A percentile compares a stretch with the other conserved stretches of the same genome.
These are phyloP conservation scores for Eristalis intricaria DNA, from an alignment of 2,888 invertebrate genomes.

Conservation along the genomic window DNA sequence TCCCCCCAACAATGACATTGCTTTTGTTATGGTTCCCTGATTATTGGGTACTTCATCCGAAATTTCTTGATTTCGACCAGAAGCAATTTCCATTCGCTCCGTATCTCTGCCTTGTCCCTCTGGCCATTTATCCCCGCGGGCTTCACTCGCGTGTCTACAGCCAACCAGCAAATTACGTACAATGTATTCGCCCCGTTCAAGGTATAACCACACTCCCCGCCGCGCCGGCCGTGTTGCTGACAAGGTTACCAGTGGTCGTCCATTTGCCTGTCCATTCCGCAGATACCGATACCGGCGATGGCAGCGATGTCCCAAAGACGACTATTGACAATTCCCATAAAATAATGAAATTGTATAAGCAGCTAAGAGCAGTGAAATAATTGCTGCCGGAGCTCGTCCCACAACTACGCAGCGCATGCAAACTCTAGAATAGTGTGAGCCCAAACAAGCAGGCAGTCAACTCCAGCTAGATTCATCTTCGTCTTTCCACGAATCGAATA, in stretches of 20 bases:
- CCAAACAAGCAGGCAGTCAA: neutral
- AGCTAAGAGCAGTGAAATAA: conserved; percentile 17
- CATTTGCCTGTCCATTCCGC: neutral
- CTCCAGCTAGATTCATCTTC: conserved; percentile 21
- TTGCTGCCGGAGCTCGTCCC: conserved; percentile 6
- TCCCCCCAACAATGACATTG: too few species aligned
- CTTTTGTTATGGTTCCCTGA: too few species aligned
- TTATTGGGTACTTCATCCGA: too few species aligned
- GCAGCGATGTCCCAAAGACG: neutral
- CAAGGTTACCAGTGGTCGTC: neutral
- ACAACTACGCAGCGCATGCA: neutral
- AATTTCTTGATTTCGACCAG: too few species aligned
- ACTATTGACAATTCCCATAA: conserved; percentile 13
- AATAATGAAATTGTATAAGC: conserved; percentile 37
- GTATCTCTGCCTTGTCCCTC: too few species aligned
- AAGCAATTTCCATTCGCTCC: too few species aligned
- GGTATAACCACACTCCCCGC: neutral
- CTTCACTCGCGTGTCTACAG: too few species aligned
- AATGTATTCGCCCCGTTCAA: too few species aligned
- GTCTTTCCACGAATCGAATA: conserved; percentile 40
- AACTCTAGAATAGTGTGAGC: neutral
- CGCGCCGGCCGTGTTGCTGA: neutral
- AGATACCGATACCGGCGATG: neutral
- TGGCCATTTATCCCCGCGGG: too few species aligned
- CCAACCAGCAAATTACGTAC: too few species aligned